A percentile compares a stretch with the other conserved stretches of the same genome.
phyloP scores from a whole-genome alignment of 2,888 invertebrate species.

The Conus canariensis region DNA sequence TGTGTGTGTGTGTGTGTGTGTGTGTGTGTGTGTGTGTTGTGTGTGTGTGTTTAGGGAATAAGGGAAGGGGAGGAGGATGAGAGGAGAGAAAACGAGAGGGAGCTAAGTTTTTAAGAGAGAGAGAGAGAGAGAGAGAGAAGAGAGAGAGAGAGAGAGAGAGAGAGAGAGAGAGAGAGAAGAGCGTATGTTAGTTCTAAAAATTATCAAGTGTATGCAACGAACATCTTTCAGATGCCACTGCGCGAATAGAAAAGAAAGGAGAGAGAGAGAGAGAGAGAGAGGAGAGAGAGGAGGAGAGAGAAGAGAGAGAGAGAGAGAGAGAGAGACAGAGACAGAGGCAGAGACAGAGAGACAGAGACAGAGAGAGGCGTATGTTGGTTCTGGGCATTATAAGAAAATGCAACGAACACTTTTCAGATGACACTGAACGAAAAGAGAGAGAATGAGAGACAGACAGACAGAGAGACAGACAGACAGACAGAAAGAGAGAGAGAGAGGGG shows the following conservation, averaged over 20 bases:
- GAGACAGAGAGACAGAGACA: neutral
- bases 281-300: neutral
- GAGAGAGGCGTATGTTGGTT: neutral
- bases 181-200: too few relatives aligned
- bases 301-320: conserved; percentile 19
- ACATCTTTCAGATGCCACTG: too few relatives aligned
- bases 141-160: neutral
- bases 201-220: too few relatives aligned
- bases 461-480: neutral
- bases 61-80: too few relatives aligned
- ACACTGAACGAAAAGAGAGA: too few relatives aligned
- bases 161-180: neutral
- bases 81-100: too few relatives aligned
- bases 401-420: neutral
- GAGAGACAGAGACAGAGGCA: conserved; percentile 12
- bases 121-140: neutral
- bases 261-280: neutral
- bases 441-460: neutral
- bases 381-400: too few relatives aligned
- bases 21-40: too few relatives aligned
- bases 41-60: too few relatives aligned
- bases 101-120: too few relatives aligned
- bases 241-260: neutral
- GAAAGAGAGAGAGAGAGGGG: neutral
- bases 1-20: too few relatives aligned